phyloP scores from a whole-genome alignment of 2,888 invertebrate genomes.

The Hesperia comma region DNA sequence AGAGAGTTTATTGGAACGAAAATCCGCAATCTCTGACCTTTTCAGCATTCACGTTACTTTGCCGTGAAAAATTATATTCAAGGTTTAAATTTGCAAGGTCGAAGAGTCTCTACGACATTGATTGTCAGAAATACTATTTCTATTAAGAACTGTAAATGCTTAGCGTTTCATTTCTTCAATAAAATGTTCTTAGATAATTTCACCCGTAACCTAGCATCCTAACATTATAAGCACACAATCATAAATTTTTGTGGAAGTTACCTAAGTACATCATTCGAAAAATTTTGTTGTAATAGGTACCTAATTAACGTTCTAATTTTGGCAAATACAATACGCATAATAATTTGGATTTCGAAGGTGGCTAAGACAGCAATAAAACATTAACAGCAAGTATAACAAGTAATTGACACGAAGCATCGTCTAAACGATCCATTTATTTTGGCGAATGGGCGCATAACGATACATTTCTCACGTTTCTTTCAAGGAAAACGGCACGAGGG shows the following conservation, averaged over 20 bases:
- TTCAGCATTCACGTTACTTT: conserved; percentile 18
- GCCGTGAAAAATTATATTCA: conserved; percentile 23
- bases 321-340: background rate
- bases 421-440: conserved; percentile 38
- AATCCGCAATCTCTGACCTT: conserved; percentile 25
- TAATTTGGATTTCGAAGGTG: background rate
- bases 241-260: too few species aligned
- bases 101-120: conserved; percentile 8
- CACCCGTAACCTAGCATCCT: too few species aligned
- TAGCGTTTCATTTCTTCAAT: too few species aligned
- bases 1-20: conserved; percentile 17
- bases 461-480: conserved; percentile 38
- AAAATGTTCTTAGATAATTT: too few species aligned
- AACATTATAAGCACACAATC: too few species aligned
- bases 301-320: background rate
- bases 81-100: conserved; percentile 8
- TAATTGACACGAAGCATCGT: conserved; percentile 35
- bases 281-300: too few species aligned
- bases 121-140: background rate
- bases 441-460: conserved; percentile 35
- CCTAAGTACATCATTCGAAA: too few species aligned
- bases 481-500: conserved; percentile 37
- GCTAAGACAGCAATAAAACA: conserved; percentile 17
- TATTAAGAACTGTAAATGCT: background rate
- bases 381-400: conserved; percentile 34